A percentile compares a stretch with the other conserved stretches of the same genome.
Conservation (phyloP, 1,140 invertebrate genomes). For the Eubasilissa regina region DNA sequence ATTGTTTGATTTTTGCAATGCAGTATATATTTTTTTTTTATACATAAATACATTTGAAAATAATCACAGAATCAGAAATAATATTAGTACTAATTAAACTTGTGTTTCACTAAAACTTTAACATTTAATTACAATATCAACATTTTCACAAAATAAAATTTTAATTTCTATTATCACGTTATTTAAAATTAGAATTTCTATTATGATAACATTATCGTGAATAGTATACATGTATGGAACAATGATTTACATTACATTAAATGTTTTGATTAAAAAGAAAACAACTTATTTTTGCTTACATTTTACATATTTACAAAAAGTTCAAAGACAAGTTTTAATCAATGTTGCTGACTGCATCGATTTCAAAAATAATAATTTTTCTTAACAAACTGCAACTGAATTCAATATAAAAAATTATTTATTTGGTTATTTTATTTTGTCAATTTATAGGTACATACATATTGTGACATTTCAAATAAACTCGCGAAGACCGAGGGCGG, state of each 20-base stretch:
- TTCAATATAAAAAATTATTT: too few relatives aligned
- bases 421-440: too few relatives aligned
- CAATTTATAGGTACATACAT: too few relatives aligned
- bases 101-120: not conserved
- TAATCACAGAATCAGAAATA: not conserved
- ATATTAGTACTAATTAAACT: not conserved
- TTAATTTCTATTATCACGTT: constrained; percentile 11
- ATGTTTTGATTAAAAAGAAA: not conserved
- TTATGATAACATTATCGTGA: not conserved
- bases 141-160: constrained; percentile 9
- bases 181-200: constrained; percentile 4
- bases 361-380: too few relatives aligned
- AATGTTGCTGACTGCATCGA: too few relatives aligned
- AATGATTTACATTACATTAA: not conserved
- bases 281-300: not conserved
- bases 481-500: too few relatives aligned
- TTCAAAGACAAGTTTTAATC: not conserved
- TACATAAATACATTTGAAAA: not conserved
- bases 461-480: too few relatives aligned
- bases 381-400: too few relatives aligned
- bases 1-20: not conserved
- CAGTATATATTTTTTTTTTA: not conserved
- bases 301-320: not conserved
- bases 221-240: not conserved
- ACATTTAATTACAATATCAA: constrained; percentile 12